Conservation (phyloP, 2,888 invertebrate species). For the Ennomos erosarius region DNA sequence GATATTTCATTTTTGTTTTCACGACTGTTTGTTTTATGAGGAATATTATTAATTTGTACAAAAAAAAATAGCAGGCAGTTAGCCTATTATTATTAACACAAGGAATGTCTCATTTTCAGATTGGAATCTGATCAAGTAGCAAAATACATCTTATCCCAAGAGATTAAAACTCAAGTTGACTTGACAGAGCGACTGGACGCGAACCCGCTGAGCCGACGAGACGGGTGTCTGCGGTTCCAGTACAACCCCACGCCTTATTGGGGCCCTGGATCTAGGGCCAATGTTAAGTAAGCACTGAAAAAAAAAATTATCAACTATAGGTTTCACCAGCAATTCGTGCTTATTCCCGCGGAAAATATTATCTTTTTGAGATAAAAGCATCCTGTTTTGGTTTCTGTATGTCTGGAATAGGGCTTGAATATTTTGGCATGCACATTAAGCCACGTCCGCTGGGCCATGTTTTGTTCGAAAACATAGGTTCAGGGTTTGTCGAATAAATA, state of each 20-base stretch:
- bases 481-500: too few relatives aligned
- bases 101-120: constrained; percentile 45
- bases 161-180: constrained; percentile 74
- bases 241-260: constrained; percentile 94
- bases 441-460: too few relatives aligned
- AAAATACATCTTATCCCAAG: constrained; percentile 82
- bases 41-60: too few relatives aligned
- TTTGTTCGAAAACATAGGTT: too few relatives aligned
- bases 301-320: too few relatives aligned
- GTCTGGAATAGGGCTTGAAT: background rate
- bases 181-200: constrained; percentile 87
- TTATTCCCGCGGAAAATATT: too few relatives aligned
- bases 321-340: too few relatives aligned
- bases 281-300: constrained; percentile 91
- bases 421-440: background rate
- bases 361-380: too few relatives aligned
- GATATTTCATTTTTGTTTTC: too few relatives aligned
- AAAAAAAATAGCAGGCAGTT: too few relatives aligned
- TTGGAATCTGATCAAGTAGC: constrained; percentile 78
- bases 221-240: constrained; percentile 92
- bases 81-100: too few relatives aligned
- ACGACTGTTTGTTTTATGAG: too few relatives aligned
- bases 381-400: background rate
- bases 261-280: constrained; percentile 95
- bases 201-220: constrained; percentile 91